phyloP scores from a whole-genome alignment of 2,888 invertebrate genomes.

The Epinotia ramella region DNA sequence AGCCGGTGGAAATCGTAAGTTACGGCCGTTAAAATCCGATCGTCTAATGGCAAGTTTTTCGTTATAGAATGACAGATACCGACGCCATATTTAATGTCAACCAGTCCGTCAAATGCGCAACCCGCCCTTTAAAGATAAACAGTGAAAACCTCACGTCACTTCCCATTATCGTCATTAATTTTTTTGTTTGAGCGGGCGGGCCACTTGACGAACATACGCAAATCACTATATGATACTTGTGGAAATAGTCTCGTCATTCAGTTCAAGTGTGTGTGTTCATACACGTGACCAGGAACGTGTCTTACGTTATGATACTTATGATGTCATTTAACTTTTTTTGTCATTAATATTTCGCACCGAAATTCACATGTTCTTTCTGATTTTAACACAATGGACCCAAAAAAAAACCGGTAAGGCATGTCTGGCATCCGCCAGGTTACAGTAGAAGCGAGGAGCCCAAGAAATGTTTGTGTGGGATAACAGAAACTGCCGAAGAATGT shows the following conservation, averaged over 20 bases:
- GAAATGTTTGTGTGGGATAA: too few relatives aligned
- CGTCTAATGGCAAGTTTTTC: background rate
- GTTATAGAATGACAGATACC: background rate
- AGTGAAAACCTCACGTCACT: background rate
- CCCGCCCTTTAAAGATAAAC: background rate
- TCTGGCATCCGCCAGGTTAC: too few relatives aligned
- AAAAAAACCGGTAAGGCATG: too few relatives aligned
- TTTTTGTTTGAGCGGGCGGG: background rate
- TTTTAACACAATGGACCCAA: too few relatives aligned
- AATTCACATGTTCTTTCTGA: too few relatives aligned
- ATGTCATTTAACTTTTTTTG: conserved; percentile 1
- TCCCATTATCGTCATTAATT: conserved; percentile 12
- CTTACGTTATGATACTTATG: background rate
- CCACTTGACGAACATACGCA: conserved; percentile 5
- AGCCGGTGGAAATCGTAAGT: background rate
- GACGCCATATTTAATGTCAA: background rate
- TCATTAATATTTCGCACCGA: too few relatives aligned
- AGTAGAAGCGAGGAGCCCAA: too few relatives aligned
- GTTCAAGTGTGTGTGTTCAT: conserved; percentile 3
- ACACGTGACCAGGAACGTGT: conserved; percentile 9
- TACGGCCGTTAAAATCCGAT: too few relatives aligned
- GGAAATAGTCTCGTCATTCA: conserved; percentile 27
- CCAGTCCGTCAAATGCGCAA: background rate
- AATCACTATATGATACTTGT: conserved; percentile 17
- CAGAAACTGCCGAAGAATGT: too few relatives aligned